A percentile compares a stretch with the other conserved stretches of the same genome.
Evolutionary conservation across 2,888 invertebrate species (phyloP).

Genomic region (Nowickia ferox): DNA sequence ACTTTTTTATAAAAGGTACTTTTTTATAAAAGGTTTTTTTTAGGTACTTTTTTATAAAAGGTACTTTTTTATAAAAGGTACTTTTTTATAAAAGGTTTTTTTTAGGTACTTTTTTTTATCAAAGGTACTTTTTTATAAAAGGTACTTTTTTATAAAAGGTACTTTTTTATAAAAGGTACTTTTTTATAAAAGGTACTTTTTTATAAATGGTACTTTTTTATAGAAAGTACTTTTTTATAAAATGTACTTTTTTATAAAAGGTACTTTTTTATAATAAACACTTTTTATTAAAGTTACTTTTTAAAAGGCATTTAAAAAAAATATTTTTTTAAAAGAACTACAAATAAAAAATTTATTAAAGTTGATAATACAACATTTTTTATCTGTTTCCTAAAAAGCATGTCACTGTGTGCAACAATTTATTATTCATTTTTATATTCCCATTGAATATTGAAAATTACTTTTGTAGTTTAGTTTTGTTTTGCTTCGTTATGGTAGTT

Average conservation of each 20-base stretch:
- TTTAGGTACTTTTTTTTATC: background rate
- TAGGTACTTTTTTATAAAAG: background rate
- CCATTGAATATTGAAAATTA: slow-evolving; percentile 70
- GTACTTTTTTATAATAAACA: background rate
- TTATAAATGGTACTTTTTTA: too few species aligned
- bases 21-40: background rate
- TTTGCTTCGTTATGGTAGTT: slow-evolving; percentile 20
- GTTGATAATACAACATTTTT: background rate
- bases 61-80: background rate
- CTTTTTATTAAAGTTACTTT: background rate
- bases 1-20: too few species aligned
- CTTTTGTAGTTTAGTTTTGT: slow-evolving; percentile 59
- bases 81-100: background rate
- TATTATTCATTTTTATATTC: slow-evolving; percentile 59
- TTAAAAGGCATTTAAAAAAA: background rate
- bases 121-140: background rate
- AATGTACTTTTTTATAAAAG: background rate
- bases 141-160: background rate
- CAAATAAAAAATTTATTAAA: too few species aligned
- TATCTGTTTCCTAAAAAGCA: background rate
- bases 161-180: background rate
- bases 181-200: too few species aligned
- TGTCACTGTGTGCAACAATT: slow-evolving; percentile 13
- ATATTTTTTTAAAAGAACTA: background rate
- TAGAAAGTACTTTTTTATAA: background rate